Conservation (phyloP, 2,113 vertebrate species). For the Eubucco bourcierii region DNA sequence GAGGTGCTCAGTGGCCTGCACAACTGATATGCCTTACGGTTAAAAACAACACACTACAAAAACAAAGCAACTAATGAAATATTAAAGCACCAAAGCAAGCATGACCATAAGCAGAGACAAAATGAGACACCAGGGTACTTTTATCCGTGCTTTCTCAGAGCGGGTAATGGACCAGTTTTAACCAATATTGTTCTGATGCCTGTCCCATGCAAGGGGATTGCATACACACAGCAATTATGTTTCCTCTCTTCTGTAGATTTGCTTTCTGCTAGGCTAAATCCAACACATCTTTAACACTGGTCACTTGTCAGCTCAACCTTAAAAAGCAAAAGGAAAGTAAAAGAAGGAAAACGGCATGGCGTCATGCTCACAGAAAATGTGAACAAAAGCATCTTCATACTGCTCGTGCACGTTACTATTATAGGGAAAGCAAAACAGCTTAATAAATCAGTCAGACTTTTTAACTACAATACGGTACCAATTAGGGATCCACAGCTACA, state of each 20-base stretch:
- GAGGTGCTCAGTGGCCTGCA: background rate
- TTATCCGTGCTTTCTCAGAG: background rate
- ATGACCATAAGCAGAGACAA: constrained; percentile 34
- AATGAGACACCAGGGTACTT: constrained; percentile 20
- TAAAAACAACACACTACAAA: constrained; percentile 11
- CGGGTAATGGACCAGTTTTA: constrained; percentile 33
- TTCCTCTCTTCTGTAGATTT: background rate
- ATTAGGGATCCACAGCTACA: background rate
- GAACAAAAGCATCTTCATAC: background rate
- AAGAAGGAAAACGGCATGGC: background rate
- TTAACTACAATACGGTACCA: background rate
- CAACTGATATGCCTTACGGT: background rate
- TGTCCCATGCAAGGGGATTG: background rate
- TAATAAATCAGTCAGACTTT: background rate
- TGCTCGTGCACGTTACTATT: background rate
- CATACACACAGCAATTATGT: background rate
- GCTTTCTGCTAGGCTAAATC: background rate
- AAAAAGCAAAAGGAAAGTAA: background rate
- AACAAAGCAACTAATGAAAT: constrained; percentile 46
- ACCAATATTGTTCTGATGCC: background rate
- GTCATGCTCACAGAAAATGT: background rate
- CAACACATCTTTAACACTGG: background rate
- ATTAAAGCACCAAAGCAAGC: constrained; percentile 28
- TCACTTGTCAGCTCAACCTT: background rate
- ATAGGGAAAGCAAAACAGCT: background rate